Evolutionary conservation across 35 echinoderm and acorn worm species (phyloP).

Genomic region (Heliocidaris erythrogramma): DNA sequence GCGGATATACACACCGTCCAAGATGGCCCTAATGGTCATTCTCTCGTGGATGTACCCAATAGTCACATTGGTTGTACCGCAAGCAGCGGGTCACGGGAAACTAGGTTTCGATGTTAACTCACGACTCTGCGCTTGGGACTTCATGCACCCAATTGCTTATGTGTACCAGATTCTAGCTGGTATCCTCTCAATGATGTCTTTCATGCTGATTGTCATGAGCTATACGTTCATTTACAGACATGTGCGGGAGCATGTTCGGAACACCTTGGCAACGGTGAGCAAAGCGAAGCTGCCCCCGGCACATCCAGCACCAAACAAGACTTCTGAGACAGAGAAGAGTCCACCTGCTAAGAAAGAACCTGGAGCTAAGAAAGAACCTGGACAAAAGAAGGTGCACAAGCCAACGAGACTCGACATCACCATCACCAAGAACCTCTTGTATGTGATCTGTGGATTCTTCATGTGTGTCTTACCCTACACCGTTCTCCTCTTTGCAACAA

Average conservation of each 20-base stretch:
- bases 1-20: conserved; percentile 55
- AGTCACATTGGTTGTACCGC: not conserved
- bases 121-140: conserved; percentile 1
- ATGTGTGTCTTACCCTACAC: conserved; percentile 61
- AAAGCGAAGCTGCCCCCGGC: not conserved
- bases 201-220: conserved; percentile 66
- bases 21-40: conserved; percentile 65
- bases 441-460: conserved; percentile 67
- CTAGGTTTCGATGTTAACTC: conserved; percentile 41
- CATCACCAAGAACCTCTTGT: conserved; percentile 85
- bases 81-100: conserved; percentile 20
- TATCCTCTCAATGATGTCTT: conserved; percentile 66
- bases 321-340: not conserved
- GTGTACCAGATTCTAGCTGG: conserved; percentile 53
- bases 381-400: conserved; percentile 36
- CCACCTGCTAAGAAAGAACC: not conserved
- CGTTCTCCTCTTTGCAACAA: conserved; percentile 52
- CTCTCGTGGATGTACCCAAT: conserved; percentile 72
- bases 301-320: not conserved
- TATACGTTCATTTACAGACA: conserved; percentile 69
- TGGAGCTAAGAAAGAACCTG: not conserved
- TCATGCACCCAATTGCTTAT: not conserved
- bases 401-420: conserved; percentile 58
- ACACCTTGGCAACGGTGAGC: conserved; percentile 19
- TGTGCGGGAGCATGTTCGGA: conserved; percentile 64